Evolutionary conservation across 2,797 vertebrate genomes (phyloP), one percentile per base, ranked within the genome.

Genomic region (Malacoctenus gilli): DNA sequence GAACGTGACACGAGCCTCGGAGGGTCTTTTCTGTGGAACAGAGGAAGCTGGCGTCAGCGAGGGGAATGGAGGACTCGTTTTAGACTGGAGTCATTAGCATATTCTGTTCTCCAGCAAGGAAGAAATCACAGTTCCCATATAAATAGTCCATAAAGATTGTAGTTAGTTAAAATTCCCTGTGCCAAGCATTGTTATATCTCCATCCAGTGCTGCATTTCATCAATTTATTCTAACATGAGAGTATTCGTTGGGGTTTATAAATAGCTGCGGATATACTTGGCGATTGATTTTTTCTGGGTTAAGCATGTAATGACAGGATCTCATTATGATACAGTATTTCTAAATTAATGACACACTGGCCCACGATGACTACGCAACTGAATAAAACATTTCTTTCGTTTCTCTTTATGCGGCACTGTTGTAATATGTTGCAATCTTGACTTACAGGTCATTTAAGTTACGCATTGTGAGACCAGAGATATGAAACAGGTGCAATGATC

Each of bases 41-140:
- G 69, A 83, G 73, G 59, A 80, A 81, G 72, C 37, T n/a, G 65
- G 63, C 48, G 32, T 59, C 68, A 67, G 18, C 56, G 42, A 44
- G 34, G 46, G 54, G 55, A 58, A 48, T 68, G 59, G 61, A 67
- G 71, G 60, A 59, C 76, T 77, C 79, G 72, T 75, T 74, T 68
- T 65, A 77, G 67, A 66, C 35, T 43, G 34, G 47, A 59, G 50
- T 68, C 13, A 85, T 86, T 81, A 68, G 63, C 83, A 85, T 86
- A 75, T 52, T 52, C 41, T 34, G 53, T 60, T 54, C 39, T 48
- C 9, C 15, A 22, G 56, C 50, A 59, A 59, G 47, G 56, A 52
- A 48, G 71, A 72, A 66, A 54, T 13, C 53, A 49, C 47, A 68
- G 64, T 64, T 65, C 59, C 47, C 38, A 15, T 65, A 59, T 47